These are phyloP conservation scores for Acanthopagrus latus DNA, from an alignment of 2,797 vertebrate genomes.

Conservation along the genomic window DNA sequence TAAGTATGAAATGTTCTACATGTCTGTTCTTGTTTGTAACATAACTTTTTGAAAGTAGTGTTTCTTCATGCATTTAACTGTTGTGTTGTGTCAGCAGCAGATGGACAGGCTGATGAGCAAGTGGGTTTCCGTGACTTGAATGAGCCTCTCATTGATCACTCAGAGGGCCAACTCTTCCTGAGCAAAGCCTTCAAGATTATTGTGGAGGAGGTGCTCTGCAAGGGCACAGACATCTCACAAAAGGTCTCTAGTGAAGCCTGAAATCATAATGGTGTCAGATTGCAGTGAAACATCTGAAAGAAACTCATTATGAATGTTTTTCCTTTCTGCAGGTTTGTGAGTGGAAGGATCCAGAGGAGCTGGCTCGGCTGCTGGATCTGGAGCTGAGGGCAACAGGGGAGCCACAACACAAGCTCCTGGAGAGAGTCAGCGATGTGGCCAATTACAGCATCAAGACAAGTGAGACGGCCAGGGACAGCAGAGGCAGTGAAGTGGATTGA, in stretches of 20 bases:
- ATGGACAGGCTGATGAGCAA: constrained; percentile 13
- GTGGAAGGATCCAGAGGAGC: constrained; percentile 87
- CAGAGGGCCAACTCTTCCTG: constrained; percentile 85
- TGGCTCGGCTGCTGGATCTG: constrained; percentile 88
- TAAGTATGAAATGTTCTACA: constrained; percentile 48
- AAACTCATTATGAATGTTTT: not conserved
- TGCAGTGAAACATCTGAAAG: not conserved
- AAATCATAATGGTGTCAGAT: not conserved
- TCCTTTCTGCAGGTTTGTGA: constrained; percentile 87
- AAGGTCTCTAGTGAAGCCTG: constrained; percentile 80
- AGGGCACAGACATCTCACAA: constrained; percentile 84
- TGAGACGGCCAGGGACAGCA: constrained; percentile 59
- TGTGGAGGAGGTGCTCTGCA: constrained; percentile 87
- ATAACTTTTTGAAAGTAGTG: not conserved
- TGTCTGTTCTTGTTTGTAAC: not conserved
- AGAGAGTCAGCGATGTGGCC: constrained; percentile 87
- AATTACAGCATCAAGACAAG: constrained; percentile 92
- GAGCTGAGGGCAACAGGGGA: constrained; percentile 87
- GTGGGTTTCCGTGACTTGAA: constrained; percentile 40
- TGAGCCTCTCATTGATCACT: constrained; percentile 68
- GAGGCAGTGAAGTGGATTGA: not conserved
- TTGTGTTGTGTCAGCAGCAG: constrained; percentile 30
- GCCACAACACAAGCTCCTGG: constrained; percentile 79
- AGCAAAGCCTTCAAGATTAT: constrained; percentile 86
- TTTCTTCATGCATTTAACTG: not conserved